Evolutionary conservation across 1,140 invertebrate species (phyloP).

Genomic region (Medauroidea extradentata): DNA sequence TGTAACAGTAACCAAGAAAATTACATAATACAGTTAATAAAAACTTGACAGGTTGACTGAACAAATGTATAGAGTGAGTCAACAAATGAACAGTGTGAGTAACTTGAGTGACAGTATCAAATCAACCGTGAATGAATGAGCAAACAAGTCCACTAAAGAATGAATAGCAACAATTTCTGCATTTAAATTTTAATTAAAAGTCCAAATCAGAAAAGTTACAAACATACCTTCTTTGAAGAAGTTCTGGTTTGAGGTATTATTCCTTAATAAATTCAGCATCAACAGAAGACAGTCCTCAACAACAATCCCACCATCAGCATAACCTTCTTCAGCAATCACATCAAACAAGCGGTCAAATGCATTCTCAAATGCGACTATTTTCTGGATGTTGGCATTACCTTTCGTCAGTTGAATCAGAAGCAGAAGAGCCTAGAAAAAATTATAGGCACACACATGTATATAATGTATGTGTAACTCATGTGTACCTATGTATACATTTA

Average conservation of each 20-base stretch:
- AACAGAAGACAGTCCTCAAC: slow-evolving; percentile 97
- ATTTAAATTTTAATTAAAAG: slow-evolving; percentile 10
- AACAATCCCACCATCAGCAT: slow-evolving; percentile 92
- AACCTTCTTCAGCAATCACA: slow-evolving; percentile 89
- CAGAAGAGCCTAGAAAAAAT: slow-evolving; percentile 62
- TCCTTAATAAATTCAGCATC: slow-evolving; percentile 89
- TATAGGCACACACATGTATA: not conserved
- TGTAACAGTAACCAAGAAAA: no score
- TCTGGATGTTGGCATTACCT: slow-evolving; percentile 97
- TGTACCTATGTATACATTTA: no score
- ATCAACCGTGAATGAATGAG: no score
- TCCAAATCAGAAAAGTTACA: slow-evolving; percentile 5
- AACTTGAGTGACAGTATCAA: no score
- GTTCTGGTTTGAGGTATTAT: slow-evolving; percentile 97
- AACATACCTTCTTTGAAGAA: slow-evolving; percentile 91
- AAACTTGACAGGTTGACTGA: not conserved
- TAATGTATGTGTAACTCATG: no score
- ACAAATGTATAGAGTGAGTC: not conserved
- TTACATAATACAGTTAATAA: not conserved
- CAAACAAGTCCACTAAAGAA: not conserved
- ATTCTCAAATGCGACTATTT: slow-evolving; percentile 99
- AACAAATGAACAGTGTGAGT: not conserved
- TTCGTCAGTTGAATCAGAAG: slow-evolving; percentile 92
- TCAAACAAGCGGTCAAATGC: slow-evolving; percentile 94
- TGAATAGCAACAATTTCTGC: not conserved